Percentiles rank a stretch among this genome's conserved stretches.
Evolutionary conservation across 1,140 invertebrate species (phyloP).

Genomic region (Rhagoletis pomonella): DNA sequence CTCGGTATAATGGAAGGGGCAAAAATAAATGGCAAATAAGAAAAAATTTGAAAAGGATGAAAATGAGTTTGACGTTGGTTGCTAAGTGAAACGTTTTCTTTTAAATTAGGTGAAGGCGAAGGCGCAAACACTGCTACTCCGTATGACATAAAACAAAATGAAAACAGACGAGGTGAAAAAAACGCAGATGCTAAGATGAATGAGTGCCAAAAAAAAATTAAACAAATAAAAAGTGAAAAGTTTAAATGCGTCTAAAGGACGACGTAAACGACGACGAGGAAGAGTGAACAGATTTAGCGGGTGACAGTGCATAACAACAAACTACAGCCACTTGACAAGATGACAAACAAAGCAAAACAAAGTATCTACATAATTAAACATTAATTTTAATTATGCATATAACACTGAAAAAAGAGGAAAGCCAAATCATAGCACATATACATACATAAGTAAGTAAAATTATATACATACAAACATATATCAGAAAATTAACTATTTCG

Average conservation of each 20-base stretch:
- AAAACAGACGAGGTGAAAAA: background rate
- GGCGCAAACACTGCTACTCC: background rate
- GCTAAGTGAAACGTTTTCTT: constrained; percentile 17
- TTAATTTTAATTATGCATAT: background rate
- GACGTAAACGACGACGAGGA: background rate
- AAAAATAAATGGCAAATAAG: background rate
- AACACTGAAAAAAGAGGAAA: too few relatives aligned
- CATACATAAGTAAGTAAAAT: background rate
- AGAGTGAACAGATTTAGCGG: background rate
- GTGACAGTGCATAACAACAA: background rate
- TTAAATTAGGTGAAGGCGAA: constrained; percentile 31
- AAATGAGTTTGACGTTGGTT: constrained; percentile 26
- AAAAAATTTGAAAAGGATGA: constrained; percentile 7
- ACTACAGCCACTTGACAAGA: too few relatives aligned
- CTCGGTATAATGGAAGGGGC: background rate
- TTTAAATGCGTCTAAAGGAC: constrained; percentile 26
- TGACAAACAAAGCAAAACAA: too few relatives aligned
- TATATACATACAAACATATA: background rate
- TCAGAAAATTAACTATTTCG: too few relatives aligned
- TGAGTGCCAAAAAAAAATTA: constrained; percentile 2
- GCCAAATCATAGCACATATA: background rate
- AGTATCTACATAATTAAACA: background rate
- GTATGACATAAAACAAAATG: background rate
- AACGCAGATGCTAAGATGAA: background rate
- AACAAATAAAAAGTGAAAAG: constrained; percentile 24